phyloP scores from a whole-genome alignment of 2,888 invertebrate species.

The Thumatha senex region DNA sequence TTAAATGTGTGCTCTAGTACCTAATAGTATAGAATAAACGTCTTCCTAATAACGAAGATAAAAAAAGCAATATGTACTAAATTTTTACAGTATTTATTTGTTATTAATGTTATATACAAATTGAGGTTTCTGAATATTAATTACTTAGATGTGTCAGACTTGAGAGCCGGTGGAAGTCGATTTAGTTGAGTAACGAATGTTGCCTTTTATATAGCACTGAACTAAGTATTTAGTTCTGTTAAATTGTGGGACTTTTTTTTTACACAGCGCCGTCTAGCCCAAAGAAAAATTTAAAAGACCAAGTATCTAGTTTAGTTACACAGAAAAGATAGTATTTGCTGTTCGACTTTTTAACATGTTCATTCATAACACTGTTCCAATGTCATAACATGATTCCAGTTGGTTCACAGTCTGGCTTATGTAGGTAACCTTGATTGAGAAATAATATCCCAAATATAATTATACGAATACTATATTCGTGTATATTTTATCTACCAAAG shows the following conservation, averaged over 20 bases:
- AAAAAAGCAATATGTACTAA: constrained; percentile 65
- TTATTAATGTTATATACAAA: constrained; percentile 25
- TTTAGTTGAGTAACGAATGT: too few species aligned
- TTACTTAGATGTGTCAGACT: constrained; percentile 21
- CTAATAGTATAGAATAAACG: constrained; percentile 46
- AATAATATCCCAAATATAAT: constrained; percentile 30
- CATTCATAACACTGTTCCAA: too few species aligned
- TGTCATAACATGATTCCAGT: constrained; percentile 6
- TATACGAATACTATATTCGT: constrained; percentile 41
- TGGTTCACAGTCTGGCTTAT: constrained; percentile 24
- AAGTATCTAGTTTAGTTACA: too few species aligned
- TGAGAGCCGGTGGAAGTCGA: constrained; percentile 11
- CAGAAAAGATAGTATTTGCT: too few species aligned
- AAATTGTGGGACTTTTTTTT: too few species aligned
- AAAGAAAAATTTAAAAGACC: too few species aligned
- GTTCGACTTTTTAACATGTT: too few species aligned
- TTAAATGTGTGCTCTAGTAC: constrained; percentile 17
- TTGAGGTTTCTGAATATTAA: constrained; percentile 53
- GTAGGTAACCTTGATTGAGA: constrained; percentile 52
- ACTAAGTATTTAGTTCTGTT: too few species aligned
- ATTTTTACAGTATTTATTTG: constrained; percentile 38
- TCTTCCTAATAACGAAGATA: constrained; percentile 69
- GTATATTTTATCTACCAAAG: constrained; percentile 49
- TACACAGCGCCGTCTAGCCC: too few species aligned
- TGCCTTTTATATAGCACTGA: too few species aligned